Evolutionary conservation across 2,797 vertebrate species (phyloP).

Genomic region (Garrulus glandarius): DNA sequence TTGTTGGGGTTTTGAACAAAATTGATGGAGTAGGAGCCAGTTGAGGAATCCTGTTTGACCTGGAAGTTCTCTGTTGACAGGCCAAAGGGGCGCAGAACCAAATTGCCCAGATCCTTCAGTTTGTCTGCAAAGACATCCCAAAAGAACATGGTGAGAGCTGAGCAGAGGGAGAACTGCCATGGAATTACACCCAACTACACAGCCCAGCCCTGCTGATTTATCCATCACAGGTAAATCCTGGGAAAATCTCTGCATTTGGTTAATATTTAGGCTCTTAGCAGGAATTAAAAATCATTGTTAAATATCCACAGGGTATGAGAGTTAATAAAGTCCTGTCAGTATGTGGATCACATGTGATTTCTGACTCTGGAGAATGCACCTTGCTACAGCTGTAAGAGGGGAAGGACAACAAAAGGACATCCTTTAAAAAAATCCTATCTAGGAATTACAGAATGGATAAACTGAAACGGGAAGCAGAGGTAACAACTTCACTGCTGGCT

Average conservation of each 20-base stretch:
- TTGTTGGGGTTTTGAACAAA: constrained; percentile 91
- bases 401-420: not conserved
- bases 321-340: not conserved
- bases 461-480: not conserved
- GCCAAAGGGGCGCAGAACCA: constrained; percentile 93
- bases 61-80: constrained; percentile 97
- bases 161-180: not conserved
- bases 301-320: not conserved
- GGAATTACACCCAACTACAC: not conserved
- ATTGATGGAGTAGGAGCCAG: constrained; percentile 93
- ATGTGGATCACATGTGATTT: not conserved
- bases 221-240: not conserved
- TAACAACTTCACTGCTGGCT: not conserved
- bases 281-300: not conserved
- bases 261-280: not conserved
- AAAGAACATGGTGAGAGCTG: not conserved
- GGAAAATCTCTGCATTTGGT: not conserved
- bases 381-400: not conserved
- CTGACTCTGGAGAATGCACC: not conserved
- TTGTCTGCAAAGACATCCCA: constrained; percentile 81
- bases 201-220: not conserved
- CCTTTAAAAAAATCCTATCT: not conserved
- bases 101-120: constrained; percentile 94
- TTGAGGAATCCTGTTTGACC: constrained; percentile 88
- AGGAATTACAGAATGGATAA: not conserved